Evolutionary conservation across 2,888 invertebrate species (phyloP).

Genomic region (Sepioteuthis lessoniana): DNA sequence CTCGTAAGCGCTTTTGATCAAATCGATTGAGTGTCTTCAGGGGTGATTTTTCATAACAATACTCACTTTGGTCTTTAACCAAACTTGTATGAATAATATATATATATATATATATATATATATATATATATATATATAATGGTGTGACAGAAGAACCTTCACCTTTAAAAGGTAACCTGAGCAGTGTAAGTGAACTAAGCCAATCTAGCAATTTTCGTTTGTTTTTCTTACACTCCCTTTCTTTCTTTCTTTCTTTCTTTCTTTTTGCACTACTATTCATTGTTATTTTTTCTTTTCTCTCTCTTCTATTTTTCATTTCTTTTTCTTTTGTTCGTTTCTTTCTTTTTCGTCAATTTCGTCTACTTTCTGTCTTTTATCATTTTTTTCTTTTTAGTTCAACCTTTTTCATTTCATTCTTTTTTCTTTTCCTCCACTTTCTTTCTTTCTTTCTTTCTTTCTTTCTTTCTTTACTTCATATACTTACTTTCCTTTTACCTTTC

Average conservation of each 20-base stretch:
- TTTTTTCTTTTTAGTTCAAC: neutral
- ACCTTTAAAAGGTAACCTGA: too few species aligned
- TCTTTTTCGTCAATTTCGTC: neutral
- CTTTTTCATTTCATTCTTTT: neutral
- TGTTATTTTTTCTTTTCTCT: neutral
- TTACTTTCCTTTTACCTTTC: neutral
- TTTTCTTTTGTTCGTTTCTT: neutral
- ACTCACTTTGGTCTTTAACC: too few species aligned
- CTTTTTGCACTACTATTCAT: neutral
- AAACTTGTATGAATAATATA: too few species aligned
- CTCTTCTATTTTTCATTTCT: neutral
- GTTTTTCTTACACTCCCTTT: neutral
- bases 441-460: neutral
- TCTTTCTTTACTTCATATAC: neutral
- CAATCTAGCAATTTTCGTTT: too few species aligned
- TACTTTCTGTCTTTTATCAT: neutral
- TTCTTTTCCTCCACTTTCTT: neutral
- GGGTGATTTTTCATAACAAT: too few species aligned
- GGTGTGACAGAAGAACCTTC: too few species aligned
- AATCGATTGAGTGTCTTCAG: too few species aligned
- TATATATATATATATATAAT: too few species aligned
- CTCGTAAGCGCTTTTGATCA: too few species aligned
- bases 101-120: too few species aligned
- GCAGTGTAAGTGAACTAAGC: too few species aligned
- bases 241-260: too few species aligned